Base-by-base conservation (phyloP, 2,888 invertebrate species). In the Drosophila bunnanda region DNA sequence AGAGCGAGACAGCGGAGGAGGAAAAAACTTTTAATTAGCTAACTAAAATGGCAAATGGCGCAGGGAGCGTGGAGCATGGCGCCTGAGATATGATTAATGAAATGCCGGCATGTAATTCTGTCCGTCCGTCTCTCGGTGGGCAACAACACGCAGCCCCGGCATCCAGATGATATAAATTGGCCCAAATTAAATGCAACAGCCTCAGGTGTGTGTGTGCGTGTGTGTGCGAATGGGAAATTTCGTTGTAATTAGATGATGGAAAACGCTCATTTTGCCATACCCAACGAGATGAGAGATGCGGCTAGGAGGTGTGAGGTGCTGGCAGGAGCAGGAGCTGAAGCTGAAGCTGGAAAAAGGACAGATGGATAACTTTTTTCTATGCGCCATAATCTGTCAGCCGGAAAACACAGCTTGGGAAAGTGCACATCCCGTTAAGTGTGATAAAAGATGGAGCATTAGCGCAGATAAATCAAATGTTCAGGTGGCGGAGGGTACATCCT, bases 51-150 rank as follows among this genome's bases (percentile, higher is more conserved):
- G 82, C 80, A 70, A 82, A 85, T 88, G 83, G 88, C 80, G 88
- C 78, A 85, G 78, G 77, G 62, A 88, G 86, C 80, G 88, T 73
- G 85, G 80, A 75, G 65, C 25, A 4, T 25, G n/a, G n/a, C n/a
- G n/a, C 77, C 84, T 78, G 83, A 80, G 83, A 88, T 83, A 83
- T 83, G 88, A 83, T 83, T 83, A 88, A 83, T 83, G 85, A 85
- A 88, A 85, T 82, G 78, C 75, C 88, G 82, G 78, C 83, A 85
- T 83, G 83, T 83, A 85, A 83, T 80, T 64, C 59, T 30, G 57
- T 41, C 59, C 39, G 17, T 32, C 48, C 12, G 48, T 48, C 48
- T n/a, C 28, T 48, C 54, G 38, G 54, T n/a, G 6, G 59, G 39
- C 32, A 56, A 58, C 59, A 60, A 57, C 59, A 60, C 59, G 59